Base-by-base conservation (phyloP, 2,888 invertebrate genomes). In the Himalopsyche japonica region DNA sequence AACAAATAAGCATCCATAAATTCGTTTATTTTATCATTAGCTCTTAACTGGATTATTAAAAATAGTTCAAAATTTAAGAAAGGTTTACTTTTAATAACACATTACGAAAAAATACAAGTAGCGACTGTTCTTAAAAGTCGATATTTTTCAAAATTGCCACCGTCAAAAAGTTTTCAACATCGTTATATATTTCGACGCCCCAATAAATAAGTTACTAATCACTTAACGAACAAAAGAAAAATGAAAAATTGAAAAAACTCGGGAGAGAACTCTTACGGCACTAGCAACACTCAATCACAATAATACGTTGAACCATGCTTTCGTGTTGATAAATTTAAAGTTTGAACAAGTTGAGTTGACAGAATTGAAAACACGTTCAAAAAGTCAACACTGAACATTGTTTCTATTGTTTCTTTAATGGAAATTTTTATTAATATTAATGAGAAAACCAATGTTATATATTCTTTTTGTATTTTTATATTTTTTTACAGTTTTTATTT, bases 141-240 rank as follows among this genome's bases (percentile, higher is more conserved):
- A 30, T 70, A 70, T 70, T 70, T 70, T 70, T 70, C 30, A 30
- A 70, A 70, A 70, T 27, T 27, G 4, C 15, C 70, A 27, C 27
- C 47, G 34, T 78, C 78, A 78, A 43, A 78, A 37, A 78, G 78
- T 78, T 78, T 78, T 24, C 78, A 43, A 78, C 47, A 15, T 78
- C 47, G 70, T 30, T 70, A 30, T 70, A 70, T 70, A 27, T 70
- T 70, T 27, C 70, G 27, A 70, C 70, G 70, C 70, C 70, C 70
- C 70, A 70, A 70, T 70, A 70, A 70, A 70, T 70, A 70, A 70
- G 70, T 70, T 27, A 70, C 70, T 70, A 70, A 70, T 70, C 70
- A 70, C 70, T 70, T 70, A 70, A 30, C 24, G 70, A 70, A 70
- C 70, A 70, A 70, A 70, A 70, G 70, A 70, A 70, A 70, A 70